Conservation (phyloP, 2,797 vertebrate species). For the Sylvilagus floridanus region DNA sequence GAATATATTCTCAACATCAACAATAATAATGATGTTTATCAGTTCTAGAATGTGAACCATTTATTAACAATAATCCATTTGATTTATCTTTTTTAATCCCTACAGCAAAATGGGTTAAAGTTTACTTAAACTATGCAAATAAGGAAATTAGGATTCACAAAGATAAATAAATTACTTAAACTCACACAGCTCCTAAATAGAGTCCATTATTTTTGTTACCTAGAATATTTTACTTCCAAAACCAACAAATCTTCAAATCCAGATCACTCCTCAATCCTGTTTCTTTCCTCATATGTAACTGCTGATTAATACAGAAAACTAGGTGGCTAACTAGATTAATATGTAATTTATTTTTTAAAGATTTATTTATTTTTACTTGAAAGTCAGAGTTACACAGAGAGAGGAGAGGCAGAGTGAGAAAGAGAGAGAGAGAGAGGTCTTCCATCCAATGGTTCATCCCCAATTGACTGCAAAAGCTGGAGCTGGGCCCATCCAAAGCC, state of each 20-base stretch:
- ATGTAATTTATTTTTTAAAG: not conserved
- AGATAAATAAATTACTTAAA: not conserved
- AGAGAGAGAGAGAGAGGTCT: no score
- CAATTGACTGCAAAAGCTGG: no score
- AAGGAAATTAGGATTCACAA: not conserved
- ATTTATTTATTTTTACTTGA: no score
- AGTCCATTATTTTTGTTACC: not conserved
- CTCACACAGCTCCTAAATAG: not conserved
- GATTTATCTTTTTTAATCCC: conserved; percentile 24
- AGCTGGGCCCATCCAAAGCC: no score
- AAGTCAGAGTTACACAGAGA: no score
- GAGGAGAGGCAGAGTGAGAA: no score
- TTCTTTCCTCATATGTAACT: not conserved
- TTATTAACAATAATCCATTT: not conserved
- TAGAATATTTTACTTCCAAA: not conserved
- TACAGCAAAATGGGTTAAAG: not conserved
- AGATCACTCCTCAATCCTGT: not conserved
- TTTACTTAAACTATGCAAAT: conserved; percentile 26
- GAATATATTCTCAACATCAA: not conserved
- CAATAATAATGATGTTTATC: not conserved
- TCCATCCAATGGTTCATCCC: no score
- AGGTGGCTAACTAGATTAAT: fast-evolving
- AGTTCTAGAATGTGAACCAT: not conserved
- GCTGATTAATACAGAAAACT: not conserved
- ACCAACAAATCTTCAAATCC: not conserved